Evolutionary conservation across 1,140 invertebrate species (phyloP).

Genomic region (Pseudomyrmex gracilis): DNA sequence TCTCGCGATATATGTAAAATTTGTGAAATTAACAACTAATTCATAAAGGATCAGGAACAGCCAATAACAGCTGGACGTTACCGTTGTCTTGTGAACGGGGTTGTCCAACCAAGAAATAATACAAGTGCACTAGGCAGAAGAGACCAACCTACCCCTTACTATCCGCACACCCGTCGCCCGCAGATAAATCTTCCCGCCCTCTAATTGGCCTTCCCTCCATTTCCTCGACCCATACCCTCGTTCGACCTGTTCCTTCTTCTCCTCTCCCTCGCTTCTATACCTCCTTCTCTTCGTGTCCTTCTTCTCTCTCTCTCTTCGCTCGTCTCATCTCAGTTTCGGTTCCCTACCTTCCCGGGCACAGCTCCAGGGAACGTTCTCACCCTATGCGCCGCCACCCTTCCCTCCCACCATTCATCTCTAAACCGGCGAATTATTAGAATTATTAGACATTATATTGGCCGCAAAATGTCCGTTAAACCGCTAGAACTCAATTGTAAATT

Average conservation of each 20-base stretch:
- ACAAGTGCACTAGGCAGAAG: slow-evolving; percentile 79
- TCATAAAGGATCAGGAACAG: slow-evolving; percentile 64
- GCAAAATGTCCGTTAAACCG: slow-evolving; percentile 81
- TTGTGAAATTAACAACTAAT: slow-evolving; percentile 63
- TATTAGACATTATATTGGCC: slow-evolving; percentile 85
- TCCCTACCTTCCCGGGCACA: slow-evolving; percentile 78
- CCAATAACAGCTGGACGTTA: slow-evolving; percentile 80
- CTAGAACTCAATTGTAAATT: slow-evolving; percentile 80
- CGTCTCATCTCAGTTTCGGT: slow-evolving; percentile 72
- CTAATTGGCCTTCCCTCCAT: slow-evolving; percentile 85
- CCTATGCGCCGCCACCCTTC: slow-evolving; percentile 52
- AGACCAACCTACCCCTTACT: slow-evolving; percentile 80
- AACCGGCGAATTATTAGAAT: slow-evolving; percentile 83
- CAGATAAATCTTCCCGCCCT: slow-evolving; percentile 85
- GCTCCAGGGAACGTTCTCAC: slow-evolving; percentile 81
- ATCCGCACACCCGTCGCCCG: slow-evolving; percentile 84
- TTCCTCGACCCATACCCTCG: slow-evolving; percentile 81
- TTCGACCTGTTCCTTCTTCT: slow-evolving; percentile 77
- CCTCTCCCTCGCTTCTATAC: slow-evolving; percentile 64
- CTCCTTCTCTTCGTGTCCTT: slow-evolving; percentile 55
- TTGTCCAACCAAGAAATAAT: slow-evolving; percentile 82
- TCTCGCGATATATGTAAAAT: not conserved
- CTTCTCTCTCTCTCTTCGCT: slow-evolving; percentile 61
- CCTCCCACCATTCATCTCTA: slow-evolving; percentile 61
- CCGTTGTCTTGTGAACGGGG: slow-evolving; percentile 77